Conservation (phyloP, 2,797 vertebrate species). For the Crypturellus tataupa region DNA sequence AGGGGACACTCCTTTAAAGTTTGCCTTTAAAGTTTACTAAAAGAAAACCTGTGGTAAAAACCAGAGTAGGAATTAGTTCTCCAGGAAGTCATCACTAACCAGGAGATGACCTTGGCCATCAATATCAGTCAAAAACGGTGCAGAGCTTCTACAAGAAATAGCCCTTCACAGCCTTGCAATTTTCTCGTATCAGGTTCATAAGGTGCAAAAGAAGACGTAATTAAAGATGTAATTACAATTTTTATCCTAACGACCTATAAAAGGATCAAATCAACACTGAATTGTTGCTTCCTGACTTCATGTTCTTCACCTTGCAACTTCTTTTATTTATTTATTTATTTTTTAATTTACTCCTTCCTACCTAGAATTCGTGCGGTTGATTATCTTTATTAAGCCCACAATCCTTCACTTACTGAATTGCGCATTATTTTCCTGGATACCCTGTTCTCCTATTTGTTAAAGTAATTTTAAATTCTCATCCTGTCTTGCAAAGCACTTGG, state of each 20-base stretch:
- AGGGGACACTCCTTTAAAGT: not conserved
- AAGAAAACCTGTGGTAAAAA: not conserved
- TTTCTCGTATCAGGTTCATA: not conserved
- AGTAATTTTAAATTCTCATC: conserved; percentile 61
- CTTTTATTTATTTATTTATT: no score
- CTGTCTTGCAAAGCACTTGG: conserved; percentile 24
- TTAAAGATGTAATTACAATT: not conserved
- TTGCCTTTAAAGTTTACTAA: not conserved
- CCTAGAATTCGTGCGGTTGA: not conserved
- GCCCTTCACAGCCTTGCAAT: not conserved
- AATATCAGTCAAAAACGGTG: not conserved
- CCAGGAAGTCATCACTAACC: not conserved
- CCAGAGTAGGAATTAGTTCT: not conserved
- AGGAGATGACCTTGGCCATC: not conserved
- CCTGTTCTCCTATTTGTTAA: conserved; percentile 13
- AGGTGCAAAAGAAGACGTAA: not conserved
- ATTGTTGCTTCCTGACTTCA: not conserved
- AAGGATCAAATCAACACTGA: not conserved
- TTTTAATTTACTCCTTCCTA: not conserved
- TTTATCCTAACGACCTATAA: not conserved
- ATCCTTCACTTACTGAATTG: conserved; percentile 12
- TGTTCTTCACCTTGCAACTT: not conserved
- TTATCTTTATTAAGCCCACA: not conserved
- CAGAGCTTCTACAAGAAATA: not conserved
- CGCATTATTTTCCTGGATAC: conserved; percentile 18